Evolutionary conservation across 1,140 invertebrate species (phyloP).

Genomic region (Drosophila setifemur): DNA sequence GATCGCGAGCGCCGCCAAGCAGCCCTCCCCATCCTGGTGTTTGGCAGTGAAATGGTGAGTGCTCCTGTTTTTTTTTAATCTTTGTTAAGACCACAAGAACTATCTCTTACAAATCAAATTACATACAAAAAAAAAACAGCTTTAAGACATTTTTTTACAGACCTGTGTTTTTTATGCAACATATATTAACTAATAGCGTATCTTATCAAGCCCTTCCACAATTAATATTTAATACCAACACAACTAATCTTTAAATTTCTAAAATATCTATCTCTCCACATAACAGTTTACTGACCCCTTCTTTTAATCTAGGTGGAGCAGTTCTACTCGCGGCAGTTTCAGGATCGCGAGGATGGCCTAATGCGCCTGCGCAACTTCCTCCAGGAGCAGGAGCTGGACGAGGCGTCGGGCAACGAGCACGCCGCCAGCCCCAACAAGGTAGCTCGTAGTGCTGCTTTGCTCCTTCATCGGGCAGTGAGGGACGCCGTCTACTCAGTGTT

Average conservation of each 20-base stretch:
- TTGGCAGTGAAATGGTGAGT: constrained; percentile 92
- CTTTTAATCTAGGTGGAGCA: constrained; percentile 89
- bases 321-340: constrained; percentile 96
- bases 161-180: too few relatives aligned
- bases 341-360: constrained; percentile 95
- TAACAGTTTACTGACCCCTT: too few relatives aligned
- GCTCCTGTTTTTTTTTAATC: neutral
- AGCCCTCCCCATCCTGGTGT: constrained; percentile 93
- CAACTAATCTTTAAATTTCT: too few relatives aligned
- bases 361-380: constrained; percentile 89
- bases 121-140: too few relatives aligned
- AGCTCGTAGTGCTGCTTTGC: constrained; percentile 88
- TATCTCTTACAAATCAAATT: too few relatives aligned
- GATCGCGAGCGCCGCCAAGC: constrained; percentile 96
- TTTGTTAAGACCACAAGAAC: too few relatives aligned
- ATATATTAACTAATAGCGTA: too few relatives aligned
- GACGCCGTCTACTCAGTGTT: constrained; percentile 94
- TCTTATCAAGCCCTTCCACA: too few relatives aligned
- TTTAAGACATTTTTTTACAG: too few relatives aligned
- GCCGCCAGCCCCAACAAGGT: constrained; percentile 86
- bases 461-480: constrained; percentile 89
- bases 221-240: too few relatives aligned
- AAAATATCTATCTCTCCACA: too few relatives aligned
- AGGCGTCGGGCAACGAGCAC: constrained; percentile 49
- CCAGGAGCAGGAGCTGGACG: constrained; percentile 82